Evolutionary conservation across 2,797 vertebrate species (phyloP).

Genomic region (Premnoplex brunnescens): DNA sequence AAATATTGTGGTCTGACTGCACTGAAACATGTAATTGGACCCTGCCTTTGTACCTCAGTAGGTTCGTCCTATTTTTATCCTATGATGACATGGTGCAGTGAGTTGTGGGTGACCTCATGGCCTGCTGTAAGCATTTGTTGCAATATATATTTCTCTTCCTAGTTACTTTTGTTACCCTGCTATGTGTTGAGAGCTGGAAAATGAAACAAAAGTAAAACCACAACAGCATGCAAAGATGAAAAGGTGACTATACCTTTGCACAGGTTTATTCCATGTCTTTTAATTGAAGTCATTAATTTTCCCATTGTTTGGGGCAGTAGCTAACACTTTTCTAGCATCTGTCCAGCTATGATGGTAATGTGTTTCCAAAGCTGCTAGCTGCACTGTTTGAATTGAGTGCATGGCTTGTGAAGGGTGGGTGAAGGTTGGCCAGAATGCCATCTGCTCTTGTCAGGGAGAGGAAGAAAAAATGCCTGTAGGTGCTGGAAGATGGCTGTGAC

Average conservation of each 20-base stretch:
- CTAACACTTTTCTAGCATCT: not conserved
- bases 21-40: not conserved
- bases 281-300: not conserved
- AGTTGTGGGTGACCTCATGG: not conserved
- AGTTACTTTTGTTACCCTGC: not conserved
- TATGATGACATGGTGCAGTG: not conserved
- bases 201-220: not conserved
- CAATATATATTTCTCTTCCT: not conserved
- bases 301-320: not conserved
- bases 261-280: not conserved
- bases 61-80: not conserved
- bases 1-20: not conserved
- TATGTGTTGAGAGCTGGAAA: not conserved
- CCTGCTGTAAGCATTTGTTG: not conserved
- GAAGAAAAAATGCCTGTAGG: not conserved
- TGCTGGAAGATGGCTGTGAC: not conserved
- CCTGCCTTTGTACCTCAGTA: not conserved
- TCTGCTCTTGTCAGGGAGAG: conserved; percentile 7
- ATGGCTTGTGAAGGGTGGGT: not conserved
- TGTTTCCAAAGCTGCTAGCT: not conserved
- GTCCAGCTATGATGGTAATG: not conserved
- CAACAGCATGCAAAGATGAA: not conserved
- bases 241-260: not conserved
- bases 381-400: not conserved
- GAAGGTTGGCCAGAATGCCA: not conserved